Percentiles rank a stretch among this genome's conserved stretches.
These are phyloP conservation scores for Fabriciana adippe DNA, from an alignment of 2,888 invertebrate genomes.

Conservation along the genomic window DNA sequence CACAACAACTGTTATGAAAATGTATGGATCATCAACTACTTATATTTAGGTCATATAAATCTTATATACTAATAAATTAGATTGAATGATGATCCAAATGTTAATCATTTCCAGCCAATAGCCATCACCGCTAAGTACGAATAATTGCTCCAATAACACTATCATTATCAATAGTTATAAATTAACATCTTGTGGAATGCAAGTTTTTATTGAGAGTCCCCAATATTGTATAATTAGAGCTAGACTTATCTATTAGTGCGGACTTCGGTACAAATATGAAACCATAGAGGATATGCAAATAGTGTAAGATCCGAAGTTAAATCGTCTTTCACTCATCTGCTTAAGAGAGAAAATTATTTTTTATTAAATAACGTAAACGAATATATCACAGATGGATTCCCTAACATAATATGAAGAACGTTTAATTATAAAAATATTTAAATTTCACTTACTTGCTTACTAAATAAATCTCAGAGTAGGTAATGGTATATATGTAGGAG, in stretches of 20 bases:
- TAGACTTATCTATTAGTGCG: slow-evolving; percentile 43
- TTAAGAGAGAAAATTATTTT: no score
- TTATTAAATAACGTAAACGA: no score
- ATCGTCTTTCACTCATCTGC: no score
- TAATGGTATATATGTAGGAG: no score
- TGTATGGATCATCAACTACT: slow-evolving; percentile 12
- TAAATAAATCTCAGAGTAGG: no score
- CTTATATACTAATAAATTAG: neutral
- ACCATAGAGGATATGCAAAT: slow-evolving; percentile 10
- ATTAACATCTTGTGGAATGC: slow-evolving; percentile 56
- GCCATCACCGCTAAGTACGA: slow-evolving; percentile 70
- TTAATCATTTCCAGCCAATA: slow-evolving; percentile 48
- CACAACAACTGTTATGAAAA: slow-evolving; percentile 41
- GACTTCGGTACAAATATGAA: slow-evolving; percentile 37
- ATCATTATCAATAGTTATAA: slow-evolving; percentile 52
- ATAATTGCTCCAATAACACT: slow-evolving; percentile 70
- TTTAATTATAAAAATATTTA: no score
- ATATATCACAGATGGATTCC: no score
- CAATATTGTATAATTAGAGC: slow-evolving; percentile 27
- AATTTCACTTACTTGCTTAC: no score
- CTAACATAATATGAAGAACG: no score
- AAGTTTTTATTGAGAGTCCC: slow-evolving; percentile 38
- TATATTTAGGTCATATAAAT: slow-evolving; percentile 4
- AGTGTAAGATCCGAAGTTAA: no score
- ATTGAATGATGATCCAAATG: slow-evolving; percentile 6